These are phyloP conservation scores for Carollia perspicillata DNA, from an alignment of 2,113 vertebrate genomes.

Conservation along the genomic window DNA sequence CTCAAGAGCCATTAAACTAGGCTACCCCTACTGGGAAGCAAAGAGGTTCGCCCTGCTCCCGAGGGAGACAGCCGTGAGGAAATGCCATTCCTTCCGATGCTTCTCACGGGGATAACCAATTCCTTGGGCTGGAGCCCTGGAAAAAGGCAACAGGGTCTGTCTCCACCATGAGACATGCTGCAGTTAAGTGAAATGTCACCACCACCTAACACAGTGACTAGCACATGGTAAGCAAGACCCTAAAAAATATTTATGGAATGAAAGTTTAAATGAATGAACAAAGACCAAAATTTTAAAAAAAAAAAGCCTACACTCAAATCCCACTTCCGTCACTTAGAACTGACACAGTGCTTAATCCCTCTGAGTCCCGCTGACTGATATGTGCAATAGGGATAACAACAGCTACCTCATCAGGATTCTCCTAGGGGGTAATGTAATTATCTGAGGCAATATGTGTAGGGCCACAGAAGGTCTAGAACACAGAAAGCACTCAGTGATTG, in stretches of 20 bases:
- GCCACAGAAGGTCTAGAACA: neutral
- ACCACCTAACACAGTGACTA: neutral
- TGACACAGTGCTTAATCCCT: neutral
- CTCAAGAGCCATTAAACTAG: neutral
- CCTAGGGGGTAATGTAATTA: neutral
- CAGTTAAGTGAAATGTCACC: neutral
- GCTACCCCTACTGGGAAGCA: neutral
- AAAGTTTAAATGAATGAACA: neutral
- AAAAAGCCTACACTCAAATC: neutral
- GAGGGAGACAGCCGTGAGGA: neutral
- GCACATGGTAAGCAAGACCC: neutral
- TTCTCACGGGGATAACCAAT: neutral
- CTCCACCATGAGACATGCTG: neutral
- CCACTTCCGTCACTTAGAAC: neutral
- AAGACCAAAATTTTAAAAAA: neutral
- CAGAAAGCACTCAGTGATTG: neutral
- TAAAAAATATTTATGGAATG: neutral
- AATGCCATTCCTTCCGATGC: neutral
- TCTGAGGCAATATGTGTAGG: neutral
- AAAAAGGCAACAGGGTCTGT: neutral
- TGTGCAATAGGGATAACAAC: neutral
- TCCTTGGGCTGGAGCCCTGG: neutral
- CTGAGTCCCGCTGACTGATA: neutral
- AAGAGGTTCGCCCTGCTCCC: neutral
- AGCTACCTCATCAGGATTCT: neutral